Evolutionary conservation across 2,113 vertebrate genomes (phyloP).

Genomic region (Diglossa brunneiventris): DNA sequence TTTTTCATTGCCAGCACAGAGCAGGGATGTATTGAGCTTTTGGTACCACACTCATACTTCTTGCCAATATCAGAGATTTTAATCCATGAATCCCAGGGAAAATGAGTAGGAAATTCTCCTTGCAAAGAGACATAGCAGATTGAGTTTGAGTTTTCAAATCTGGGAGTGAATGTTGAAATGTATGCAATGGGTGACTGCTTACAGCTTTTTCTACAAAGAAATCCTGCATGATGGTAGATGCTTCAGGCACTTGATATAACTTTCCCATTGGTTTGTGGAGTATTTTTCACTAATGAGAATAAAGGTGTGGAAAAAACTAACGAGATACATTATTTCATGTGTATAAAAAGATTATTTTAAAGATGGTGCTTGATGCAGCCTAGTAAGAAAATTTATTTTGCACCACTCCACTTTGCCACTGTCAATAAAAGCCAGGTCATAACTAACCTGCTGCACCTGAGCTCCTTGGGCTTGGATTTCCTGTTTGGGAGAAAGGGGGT

Average conservation of each 20-base stretch:
- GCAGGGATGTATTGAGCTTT: not conserved
- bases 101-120: not conserved
- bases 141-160: not conserved
- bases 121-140: not conserved
- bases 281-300: not conserved
- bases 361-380: not conserved
- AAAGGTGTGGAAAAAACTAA: not conserved
- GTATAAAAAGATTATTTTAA: not conserved
- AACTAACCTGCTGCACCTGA: not conserved
- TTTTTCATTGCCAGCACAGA: not conserved
- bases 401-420: not conserved
- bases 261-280: not conserved
- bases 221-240: not conserved
- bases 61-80: not conserved
- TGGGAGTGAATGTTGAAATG: not conserved
- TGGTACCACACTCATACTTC: not conserved
- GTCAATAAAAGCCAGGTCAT: not conserved
- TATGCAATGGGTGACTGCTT: not conserved
- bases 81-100: not conserved
- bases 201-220: not conserved
- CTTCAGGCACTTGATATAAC: not conserved
- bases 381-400: not conserved
- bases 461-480: not conserved
- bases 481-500: not conserved
- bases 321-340: not conserved